Percentiles rank a stretch among this genome's conserved stretches.
phyloP scores from a whole-genome alignment of 2,797 vertebrate genomes.

The Hylomyscus alleni region DNA sequence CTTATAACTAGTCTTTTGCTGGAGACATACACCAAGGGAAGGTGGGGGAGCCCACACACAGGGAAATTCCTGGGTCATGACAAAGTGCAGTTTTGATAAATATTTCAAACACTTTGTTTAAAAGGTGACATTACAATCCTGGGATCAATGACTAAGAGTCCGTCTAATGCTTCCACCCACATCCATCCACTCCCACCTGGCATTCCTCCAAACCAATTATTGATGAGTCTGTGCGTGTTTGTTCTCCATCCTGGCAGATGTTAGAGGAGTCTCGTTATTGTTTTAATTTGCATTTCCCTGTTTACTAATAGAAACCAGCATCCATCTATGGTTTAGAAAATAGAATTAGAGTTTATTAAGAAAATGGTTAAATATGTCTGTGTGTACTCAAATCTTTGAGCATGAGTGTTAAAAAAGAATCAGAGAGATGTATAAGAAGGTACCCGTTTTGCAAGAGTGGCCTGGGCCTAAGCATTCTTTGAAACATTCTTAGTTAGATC shows the following conservation, averaged over 20 bases:
- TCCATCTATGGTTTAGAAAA: neutral
- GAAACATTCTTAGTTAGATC: neutral
- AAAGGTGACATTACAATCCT: neutral
- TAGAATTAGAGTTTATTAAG: neutral
- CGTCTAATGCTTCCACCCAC: neutral
- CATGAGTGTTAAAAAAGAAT: neutral
- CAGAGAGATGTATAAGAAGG: neutral
- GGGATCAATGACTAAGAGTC: neutral
- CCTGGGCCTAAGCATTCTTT: neutral
- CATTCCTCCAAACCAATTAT: neutral
- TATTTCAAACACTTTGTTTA: neutral
- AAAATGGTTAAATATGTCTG: neutral
- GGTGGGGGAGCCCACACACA: too few relatives aligned
- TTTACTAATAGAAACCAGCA: neutral
- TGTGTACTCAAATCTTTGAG: neutral
- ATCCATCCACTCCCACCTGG: neutral
- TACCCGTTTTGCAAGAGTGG: neutral
- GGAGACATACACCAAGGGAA: neutral
- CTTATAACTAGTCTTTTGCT: neutral
- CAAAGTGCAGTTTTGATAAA: neutral
- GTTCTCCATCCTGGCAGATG: neutral
- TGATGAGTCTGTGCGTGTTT: neutral
- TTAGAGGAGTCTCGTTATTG: neutral
- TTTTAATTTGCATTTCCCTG: slow-evolving; percentile 8
- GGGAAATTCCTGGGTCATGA: neutral